These are phyloP conservation scores for Phaetusa simplex DNA, from an alignment of 2,113 vertebrate genomes.

Conservation along the genomic window DNA sequence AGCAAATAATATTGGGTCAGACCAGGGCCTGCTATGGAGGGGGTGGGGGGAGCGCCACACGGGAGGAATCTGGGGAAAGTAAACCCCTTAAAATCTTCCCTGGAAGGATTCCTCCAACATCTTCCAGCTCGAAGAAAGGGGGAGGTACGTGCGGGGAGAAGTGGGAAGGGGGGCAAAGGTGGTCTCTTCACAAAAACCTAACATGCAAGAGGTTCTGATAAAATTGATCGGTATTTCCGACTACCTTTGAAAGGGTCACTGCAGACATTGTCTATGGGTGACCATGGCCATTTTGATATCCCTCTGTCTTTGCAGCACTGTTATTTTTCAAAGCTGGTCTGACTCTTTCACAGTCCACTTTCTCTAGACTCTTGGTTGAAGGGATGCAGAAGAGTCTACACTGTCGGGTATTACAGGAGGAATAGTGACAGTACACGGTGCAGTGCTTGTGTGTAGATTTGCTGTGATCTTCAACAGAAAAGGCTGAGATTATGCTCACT, in stretches of 20 bases:
- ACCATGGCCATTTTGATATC: not conserved
- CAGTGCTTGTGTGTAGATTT: not conserved
- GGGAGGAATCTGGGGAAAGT: not conserved
- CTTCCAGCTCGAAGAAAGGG: not conserved
- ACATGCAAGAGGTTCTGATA: not conserved
- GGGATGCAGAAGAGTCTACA: not conserved
- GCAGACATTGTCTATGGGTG: not conserved
- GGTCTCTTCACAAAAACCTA: not conserved
- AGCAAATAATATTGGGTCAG: not conserved
- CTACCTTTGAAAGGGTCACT: not conserved
- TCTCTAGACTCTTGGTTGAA: not conserved
- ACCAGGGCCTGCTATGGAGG: not conserved
- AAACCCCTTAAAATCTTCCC: not conserved
- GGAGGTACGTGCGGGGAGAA: not conserved
- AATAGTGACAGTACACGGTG: not conserved
- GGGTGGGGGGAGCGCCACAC: not conserved
- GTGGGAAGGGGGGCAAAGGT: not conserved
- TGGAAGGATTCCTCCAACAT: not conserved
- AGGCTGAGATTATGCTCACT: not conserved
- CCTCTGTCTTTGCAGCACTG: not conserved
- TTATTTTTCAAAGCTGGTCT: not conserved
- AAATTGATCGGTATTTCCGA: not conserved
- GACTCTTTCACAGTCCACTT: not conserved
- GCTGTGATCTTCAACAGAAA: not conserved
- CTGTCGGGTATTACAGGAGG: not conserved